Evolutionary conservation across 2,113 vertebrate species (phyloP), one percentile per base, ranked within the genome.

Genomic region (Calyptomena viridis): DNA sequence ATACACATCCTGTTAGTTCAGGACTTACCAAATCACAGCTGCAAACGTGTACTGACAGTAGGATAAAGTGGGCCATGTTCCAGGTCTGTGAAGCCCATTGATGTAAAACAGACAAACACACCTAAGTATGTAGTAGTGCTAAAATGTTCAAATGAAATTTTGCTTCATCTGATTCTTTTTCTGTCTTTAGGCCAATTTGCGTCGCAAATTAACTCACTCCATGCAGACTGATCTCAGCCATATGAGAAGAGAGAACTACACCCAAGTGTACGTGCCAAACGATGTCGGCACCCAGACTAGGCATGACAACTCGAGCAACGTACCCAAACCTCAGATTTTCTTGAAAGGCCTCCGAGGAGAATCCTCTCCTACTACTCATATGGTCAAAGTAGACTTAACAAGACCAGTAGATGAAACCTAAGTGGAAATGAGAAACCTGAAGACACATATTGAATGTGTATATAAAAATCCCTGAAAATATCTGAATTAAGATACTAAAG

Each of bases 211-310:
- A 46, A 99, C 99, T 8, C 98, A 95, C 14, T 98, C 98, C 1
- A 71, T 97, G 58, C 99, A 99, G 96, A 99, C 99, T 11, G 89
- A 99, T 40, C 95, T 98, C 90, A 99, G 99, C 95, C 98, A 99
- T 75, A 98, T 99, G 98, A 99, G 98, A 93, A 97, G 99, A 94
- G 98, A 99, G 11, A 99, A 98, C 59, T 75, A 4, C 87, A 98
- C 98, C 39, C 99, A 99, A 84, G 99, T 98, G 4, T 99, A 98
- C 94, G 91, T 94, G 37, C 90, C 90, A 8, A 99, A 98, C 73
- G 80, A 98, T 1, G 92, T 9, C 0, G 25, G 93, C 78, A 98
- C 97, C 22, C 99, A 99, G 84, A 98, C 97, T 11, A 98, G 97
- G 94, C 93, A 28, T 35, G 98, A 99, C 21, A 84, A 85, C 28